These are phyloP conservation scores for Nanger granti DNA, from an alignment of 2,113 vertebrate genomes.

Conservation along the genomic window DNA sequence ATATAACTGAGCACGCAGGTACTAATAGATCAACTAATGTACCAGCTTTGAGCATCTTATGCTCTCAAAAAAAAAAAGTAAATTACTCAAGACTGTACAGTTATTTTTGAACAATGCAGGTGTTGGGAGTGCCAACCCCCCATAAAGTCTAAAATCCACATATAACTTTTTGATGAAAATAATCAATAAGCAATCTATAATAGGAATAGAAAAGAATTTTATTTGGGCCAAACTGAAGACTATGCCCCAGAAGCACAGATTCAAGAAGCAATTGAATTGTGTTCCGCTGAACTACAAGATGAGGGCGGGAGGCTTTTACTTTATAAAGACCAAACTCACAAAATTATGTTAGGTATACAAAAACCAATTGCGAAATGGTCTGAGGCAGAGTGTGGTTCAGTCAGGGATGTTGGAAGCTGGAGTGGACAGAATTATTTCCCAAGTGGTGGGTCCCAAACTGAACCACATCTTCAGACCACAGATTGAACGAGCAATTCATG, in stretches of 20 bases:
- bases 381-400: background rate
- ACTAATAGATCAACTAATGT: background rate
- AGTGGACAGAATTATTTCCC: slow-evolving; percentile 95
- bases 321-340: background rate
- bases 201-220: background rate
- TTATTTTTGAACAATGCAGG: background rate
- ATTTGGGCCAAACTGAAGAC: background rate
- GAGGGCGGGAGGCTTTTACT: background rate
- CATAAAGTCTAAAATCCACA: background rate
- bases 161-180: background rate
- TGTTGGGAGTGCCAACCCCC: background rate
- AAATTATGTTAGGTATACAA: background rate
- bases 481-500: slow-evolving; percentile 94
- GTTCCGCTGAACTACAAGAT: background rate
- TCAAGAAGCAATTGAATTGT: background rate
- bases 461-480: slow-evolving; percentile 93
- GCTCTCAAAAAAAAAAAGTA: background rate
- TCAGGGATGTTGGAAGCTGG: slow-evolving; percentile 94
- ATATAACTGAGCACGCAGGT: accelerated
- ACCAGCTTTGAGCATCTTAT: background rate
- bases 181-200: background rate
- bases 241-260: background rate
- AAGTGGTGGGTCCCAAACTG: slow-evolving; percentile 91
- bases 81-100: background rate
- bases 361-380: too few relatives aligned